These are phyloP conservation scores for Ferdinandea cuprea DNA, from an alignment of 2,888 invertebrate genomes.

Conservation along the genomic window DNA sequence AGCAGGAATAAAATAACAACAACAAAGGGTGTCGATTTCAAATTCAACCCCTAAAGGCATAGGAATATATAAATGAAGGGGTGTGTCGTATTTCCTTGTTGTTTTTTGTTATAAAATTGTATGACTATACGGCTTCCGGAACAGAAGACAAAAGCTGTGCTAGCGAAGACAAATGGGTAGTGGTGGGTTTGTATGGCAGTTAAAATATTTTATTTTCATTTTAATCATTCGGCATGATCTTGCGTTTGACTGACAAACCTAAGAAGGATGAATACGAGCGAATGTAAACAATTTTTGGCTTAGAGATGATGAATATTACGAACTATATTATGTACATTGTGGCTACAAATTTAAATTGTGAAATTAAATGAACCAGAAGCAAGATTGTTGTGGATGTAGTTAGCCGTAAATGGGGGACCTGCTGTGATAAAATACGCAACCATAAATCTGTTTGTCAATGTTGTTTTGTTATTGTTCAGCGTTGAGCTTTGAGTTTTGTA, in stretches of 20 bases:
- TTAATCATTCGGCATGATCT: conserved; percentile 72
- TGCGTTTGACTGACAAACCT: conserved; percentile 41
- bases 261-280: conserved; percentile 20
- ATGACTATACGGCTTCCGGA: conserved; percentile 26
- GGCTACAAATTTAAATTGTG: conserved; percentile 74
- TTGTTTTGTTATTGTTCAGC: conserved; percentile 1
- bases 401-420: conserved; percentile 55
- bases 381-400: conserved; percentile 79
- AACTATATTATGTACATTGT: conserved; percentile 11
- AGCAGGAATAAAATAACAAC: conserved; percentile 53
- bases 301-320: conserved; percentile 38
- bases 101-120: conserved; percentile 25
- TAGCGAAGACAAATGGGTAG: conserved; percentile 58
- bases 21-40: conserved; percentile 72
- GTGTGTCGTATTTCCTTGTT: conserved; percentile 58
- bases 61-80: conserved; percentile 70
- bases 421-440: conserved; percentile 47
- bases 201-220: conserved; percentile 74
- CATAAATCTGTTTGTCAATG: conserved; percentile 58
- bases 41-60: conserved; percentile 64
- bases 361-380: conserved; percentile 82
- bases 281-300: conserved; percentile 40
- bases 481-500: background rate
- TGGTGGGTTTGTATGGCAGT: conserved; percentile 70
- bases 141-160: conserved; percentile 26